These are phyloP conservation scores for Seriola quinqueradiata DNA, from an alignment of 2,113 vertebrate species.

Conservation along the genomic window DNA sequence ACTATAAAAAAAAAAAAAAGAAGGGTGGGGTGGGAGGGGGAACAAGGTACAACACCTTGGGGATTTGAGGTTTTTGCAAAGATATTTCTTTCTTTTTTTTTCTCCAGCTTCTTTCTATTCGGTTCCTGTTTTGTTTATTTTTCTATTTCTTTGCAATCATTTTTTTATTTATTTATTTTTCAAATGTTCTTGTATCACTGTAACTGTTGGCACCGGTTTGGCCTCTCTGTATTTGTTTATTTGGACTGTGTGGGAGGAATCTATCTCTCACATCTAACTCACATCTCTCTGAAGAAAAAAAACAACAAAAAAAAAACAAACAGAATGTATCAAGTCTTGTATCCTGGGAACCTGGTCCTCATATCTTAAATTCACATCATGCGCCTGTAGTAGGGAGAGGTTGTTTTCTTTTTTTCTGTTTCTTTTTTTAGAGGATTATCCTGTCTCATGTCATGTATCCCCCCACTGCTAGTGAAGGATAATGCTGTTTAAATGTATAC, in stretches of 20 bases:
- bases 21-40: slow-evolving; percentile 5
- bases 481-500: slow-evolving; percentile 78
- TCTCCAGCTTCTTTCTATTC: slow-evolving; percentile 57
- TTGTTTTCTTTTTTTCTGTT: not conserved
- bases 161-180: slow-evolving; percentile 69
- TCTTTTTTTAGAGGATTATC: slow-evolving; percentile 44
- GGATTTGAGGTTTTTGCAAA: slow-evolving; percentile 59
- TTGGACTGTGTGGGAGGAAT: slow-evolving; percentile 82
- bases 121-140: slow-evolving; percentile 48
- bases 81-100: slow-evolving; percentile 47
- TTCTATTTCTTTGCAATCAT: slow-evolving; percentile 51
- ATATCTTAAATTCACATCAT: slow-evolving; percentile 49
- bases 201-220: slow-evolving; percentile 80
- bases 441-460: slow-evolving; percentile 59
- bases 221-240: slow-evolving; percentile 87
- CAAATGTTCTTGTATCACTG: slow-evolving; percentile 78
- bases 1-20: slow-evolving; percentile 30
- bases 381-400: slow-evolving; percentile 45
- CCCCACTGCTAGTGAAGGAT: slow-evolving; percentile 71
- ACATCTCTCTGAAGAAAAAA: slow-evolving; percentile 62
- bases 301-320: slow-evolving; percentile 44
- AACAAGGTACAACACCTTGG: slow-evolving; percentile 60
- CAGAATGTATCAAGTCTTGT: slow-evolving; percentile 76
- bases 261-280: slow-evolving; percentile 76
- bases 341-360: slow-evolving; percentile 51